These are phyloP conservation scores for Strigamia crassipes DNA, from an alignment of 2,888 invertebrate species.

Conservation along the genomic window DNA sequence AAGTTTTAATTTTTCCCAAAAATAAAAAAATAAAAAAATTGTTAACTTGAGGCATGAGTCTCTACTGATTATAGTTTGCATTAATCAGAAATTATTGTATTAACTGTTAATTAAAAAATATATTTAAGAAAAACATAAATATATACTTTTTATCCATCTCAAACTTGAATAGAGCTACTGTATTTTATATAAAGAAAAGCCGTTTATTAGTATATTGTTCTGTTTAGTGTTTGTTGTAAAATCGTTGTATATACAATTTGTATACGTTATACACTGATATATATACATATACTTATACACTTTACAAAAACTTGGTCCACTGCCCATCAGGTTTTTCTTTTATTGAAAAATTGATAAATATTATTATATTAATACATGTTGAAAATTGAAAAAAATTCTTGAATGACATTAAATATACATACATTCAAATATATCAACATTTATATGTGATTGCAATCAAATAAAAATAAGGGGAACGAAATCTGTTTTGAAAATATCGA, in stretches of 20 bases:
- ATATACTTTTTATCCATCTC: not conserved
- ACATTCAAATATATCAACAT: not conserved
- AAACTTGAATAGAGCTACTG: slow-evolving; percentile 17
- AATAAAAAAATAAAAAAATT: too few relatives aligned
- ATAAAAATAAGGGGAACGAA: not conserved
- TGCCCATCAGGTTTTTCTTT: not conserved
- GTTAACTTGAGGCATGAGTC: too few relatives aligned
- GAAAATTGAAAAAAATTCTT: not conserved
- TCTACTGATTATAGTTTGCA: not conserved
- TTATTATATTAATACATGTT: slow-evolving; percentile 1
- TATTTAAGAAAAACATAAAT: not conserved
- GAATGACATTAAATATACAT: not conserved
- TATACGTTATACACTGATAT: slow-evolving; percentile 13
- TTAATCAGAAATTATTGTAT: not conserved
- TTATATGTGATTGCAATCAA: slow-evolving; percentile 16
- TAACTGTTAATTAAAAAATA: not conserved
- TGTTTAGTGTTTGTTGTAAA: slow-evolving; percentile 14
- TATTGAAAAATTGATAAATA: not conserved
- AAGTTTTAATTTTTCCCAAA: too few relatives aligned
- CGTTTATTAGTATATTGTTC: not conserved
- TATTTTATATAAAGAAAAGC: slow-evolving; percentile 10
- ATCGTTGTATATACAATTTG: slow-evolving; percentile 12
- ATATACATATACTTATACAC: slow-evolving; percentile 18
- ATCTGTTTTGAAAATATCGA: not conserved
- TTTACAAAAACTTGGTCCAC: slow-evolving; percentile 2